phyloP scores from a whole-genome alignment of 2,888 invertebrate species.

The Synergus itoensis region DNA sequence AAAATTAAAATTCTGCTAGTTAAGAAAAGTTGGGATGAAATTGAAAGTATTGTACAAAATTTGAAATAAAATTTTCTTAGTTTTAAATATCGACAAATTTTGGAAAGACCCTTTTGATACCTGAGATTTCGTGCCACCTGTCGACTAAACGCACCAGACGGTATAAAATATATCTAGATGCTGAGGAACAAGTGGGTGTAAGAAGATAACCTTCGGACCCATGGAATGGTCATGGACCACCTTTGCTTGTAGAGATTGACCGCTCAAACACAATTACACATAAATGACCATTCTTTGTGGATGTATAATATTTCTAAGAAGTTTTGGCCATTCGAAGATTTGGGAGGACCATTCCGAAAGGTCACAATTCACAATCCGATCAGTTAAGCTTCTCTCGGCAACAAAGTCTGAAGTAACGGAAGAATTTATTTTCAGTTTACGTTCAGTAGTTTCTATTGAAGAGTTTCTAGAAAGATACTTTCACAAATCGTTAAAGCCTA shows the following conservation, averaged over 20 bases:
- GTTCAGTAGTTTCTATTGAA: background rate
- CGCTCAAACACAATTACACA: constrained; percentile 60
- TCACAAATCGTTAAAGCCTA: no score
- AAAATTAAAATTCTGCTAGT: background rate
- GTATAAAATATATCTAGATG: constrained; percentile 55
- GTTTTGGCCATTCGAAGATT: constrained; percentile 42
- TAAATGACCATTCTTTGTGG: constrained; percentile 57
- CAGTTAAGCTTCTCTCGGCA: constrained; percentile 43
- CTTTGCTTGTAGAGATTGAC: constrained; percentile 63
- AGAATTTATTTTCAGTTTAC: background rate
- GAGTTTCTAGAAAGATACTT: no score
- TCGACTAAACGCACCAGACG: background rate
- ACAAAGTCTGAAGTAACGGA: constrained; percentile 4
- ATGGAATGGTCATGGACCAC: constrained; percentile 53
- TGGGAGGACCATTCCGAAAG: constrained; percentile 56
- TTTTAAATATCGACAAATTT: background rate
- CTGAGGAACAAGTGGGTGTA: constrained; percentile 48
- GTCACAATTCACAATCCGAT: constrained; percentile 52
- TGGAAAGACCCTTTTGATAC: no score
- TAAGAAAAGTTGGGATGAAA: background rate
- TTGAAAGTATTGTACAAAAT: background rate
- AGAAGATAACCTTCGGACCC: constrained; percentile 68
- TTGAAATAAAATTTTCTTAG: background rate
- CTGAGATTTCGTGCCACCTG: constrained; percentile 45
- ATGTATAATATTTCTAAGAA: constrained; percentile 59